Evolutionary conservation across 2,113 vertebrate genomes (phyloP), one percentile per base, ranked within the genome.

Genomic region (Scophthalmus maximus): DNA sequence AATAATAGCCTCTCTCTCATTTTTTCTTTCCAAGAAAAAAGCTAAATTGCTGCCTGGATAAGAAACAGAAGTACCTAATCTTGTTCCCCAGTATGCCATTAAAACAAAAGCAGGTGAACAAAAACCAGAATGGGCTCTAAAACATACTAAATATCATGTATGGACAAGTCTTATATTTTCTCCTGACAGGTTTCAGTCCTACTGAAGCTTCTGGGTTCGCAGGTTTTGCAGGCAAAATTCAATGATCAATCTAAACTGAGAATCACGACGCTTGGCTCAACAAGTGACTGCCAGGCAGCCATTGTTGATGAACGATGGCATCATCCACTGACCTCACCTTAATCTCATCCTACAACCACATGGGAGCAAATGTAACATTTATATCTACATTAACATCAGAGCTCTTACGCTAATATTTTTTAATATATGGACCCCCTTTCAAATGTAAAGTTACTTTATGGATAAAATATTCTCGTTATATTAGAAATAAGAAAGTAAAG

Each of bases 1-100:
- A 49, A 76, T 79, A 81, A 79, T 76, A 76, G 25, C 10, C 34
- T 52, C 34, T 10, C 30, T 55, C 3, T 23, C n/a, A 4, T 11
- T 11, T 46, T 18, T 62, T 55, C n/a, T 46, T 32, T n/a, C n/a
- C 4, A 18, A 42, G 40, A 17, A 11, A 46, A n/a, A 46, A n/a
- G 42, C 18, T n/a, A 6, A 46, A n/a, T n/a, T 47, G 26, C n/a
- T 10, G 50, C 40, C 17, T 12, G 3, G 36, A 22, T 42, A 50
- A 61, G 18, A 47, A 4, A 10, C 1, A 34, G 4, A 23, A 68
- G 15, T 1, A 20, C 0, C 26, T 30, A 11, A 12, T 60, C 23
- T 32, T 34, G 30, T 22, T 27, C 34, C 36, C 17, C 10, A 46
- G 38, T 1, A 3, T 23, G 17, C 18, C 8, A 10, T 30, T 69